A percentile compares a stretch with the other conserved stretches of the same genome.
phyloP scores from a whole-genome alignment of 2,797 vertebrate genomes.

The Phataginus tricuspis region DNA sequence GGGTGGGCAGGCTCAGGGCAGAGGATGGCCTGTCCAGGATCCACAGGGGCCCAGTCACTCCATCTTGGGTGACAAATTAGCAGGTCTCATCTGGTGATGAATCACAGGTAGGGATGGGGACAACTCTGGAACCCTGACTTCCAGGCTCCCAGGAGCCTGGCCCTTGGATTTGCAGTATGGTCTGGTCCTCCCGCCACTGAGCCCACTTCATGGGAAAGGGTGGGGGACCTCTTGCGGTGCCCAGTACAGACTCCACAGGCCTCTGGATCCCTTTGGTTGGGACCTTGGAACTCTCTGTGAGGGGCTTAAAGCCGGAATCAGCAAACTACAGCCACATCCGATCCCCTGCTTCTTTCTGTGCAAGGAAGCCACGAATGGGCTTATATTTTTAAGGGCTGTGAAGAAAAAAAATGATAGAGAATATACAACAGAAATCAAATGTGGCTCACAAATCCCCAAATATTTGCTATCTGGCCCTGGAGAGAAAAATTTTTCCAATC shows the following conservation, averaged over 20 bases:
- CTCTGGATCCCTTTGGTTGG: not conserved
- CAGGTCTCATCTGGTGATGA: constrained; percentile 13
- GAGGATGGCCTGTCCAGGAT: not conserved
- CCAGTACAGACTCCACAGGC: not conserved
- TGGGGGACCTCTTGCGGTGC: not conserved
- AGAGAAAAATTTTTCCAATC: not conserved
- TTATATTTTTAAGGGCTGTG: not conserved
- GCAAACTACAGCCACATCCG: not conserved
- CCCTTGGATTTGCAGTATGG: not conserved
- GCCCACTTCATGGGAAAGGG: not conserved
- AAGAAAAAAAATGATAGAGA: not conserved
- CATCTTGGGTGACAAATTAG: not conserved
- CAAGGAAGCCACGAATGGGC: not conserved
- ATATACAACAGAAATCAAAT: not conserved
- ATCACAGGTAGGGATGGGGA: not conserved
- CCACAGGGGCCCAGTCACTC: not conserved
- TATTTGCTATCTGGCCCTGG: not conserved
- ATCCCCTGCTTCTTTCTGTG: not conserved
- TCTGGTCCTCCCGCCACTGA: rapidly evolving
- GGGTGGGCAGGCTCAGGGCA: not conserved
- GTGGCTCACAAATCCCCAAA: not conserved
- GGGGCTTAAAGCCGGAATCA: not conserved
- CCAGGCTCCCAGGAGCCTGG: not conserved
- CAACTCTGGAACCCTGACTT: not conserved
- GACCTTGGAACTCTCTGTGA: not conserved